phyloP scores from a whole-genome alignment of 1,140 invertebrate species.

The Mycetomoellerius zeteki region DNA sequence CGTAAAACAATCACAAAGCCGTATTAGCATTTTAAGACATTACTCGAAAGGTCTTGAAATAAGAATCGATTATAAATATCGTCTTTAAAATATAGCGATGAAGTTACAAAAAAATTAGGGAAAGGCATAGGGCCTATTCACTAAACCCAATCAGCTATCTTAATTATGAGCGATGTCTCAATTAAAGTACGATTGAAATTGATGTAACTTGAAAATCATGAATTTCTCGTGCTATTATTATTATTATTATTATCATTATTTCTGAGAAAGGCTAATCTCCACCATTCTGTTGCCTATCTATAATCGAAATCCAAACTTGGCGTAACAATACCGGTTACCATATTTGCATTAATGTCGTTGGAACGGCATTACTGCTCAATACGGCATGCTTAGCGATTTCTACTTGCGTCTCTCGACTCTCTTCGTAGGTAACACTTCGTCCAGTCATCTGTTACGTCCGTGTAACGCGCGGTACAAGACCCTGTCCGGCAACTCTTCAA shows the following conservation, averaged over 20 bases:
- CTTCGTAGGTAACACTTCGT: slow-evolving; percentile 55
- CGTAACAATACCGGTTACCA: background rate
- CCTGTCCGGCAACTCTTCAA: slow-evolving; percentile 79
- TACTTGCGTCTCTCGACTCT: slow-evolving; percentile 18
- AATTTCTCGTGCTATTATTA: background rate
- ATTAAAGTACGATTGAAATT: background rate
- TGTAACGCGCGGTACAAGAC: slow-evolving; percentile 58
- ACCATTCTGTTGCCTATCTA: background rate
- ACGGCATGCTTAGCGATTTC: background rate
- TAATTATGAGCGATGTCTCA: background rate
- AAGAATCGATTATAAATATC: too few species aligned
- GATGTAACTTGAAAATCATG: background rate
- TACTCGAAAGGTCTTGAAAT: too few species aligned
- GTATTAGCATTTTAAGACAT: too few species aligned
- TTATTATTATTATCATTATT: too few species aligned
- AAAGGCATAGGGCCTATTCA: too few species aligned
- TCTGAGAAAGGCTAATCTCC: background rate
- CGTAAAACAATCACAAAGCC: too few species aligned
- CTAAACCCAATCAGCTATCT: background rate
- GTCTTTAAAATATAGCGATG: background rate
- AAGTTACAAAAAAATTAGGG: background rate
- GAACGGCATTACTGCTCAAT: background rate
- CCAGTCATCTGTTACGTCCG: slow-evolving; percentile 47
- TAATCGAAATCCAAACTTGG: background rate
- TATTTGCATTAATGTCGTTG: background rate